Evolutionary conservation across 2,113 vertebrate genomes (phyloP), one percentile per base, ranked within the genome.

Genomic region (Hydrolagus affinis): DNA sequence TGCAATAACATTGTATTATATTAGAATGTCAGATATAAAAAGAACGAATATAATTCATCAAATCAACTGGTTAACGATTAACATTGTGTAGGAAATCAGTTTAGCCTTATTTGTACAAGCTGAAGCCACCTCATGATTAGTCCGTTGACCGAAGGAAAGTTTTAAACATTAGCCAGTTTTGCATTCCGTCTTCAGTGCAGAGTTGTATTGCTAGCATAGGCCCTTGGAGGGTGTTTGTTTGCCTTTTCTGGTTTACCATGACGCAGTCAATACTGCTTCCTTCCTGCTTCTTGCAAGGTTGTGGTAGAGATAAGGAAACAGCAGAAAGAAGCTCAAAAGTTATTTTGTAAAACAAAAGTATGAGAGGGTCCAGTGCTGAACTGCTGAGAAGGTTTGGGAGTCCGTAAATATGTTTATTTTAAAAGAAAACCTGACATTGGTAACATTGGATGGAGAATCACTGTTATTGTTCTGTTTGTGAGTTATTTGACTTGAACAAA

Each of bases 201-300:
- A 57, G 23, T 83, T 21, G 7, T 30, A 83, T 68, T 66, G 28
- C 62, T 83, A 60, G 8, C 28, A 28, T 21, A 64, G 25, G 25
- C 14, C 62, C 8, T 30, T 11, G 0, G 19, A 30, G 56, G 11
- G 30, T 66, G 86, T 85, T 88, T 92, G 91, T 93, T 92, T 93
- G 92, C 93, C 89, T 87, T 91, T 92, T 94, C 88, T 92, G 89
- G 91, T 93, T 95, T 94, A 93, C 93, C 91, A 21, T 95, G 94
- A 95, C 91, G 92, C 92, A 92, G 91, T 92, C 91, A 93, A 90
- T 88, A 88, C 91, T 86, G 91, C 92, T 95, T 95, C 94, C 94
- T 95, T 95, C 94, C 94, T 93, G 94, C 91, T 90, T 90, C 90
- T 93, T 88, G 85, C 0, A 85, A 90, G 91, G 88, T 89, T 92